Evolutionary conservation across 2,888 invertebrate genomes (phyloP).

Genomic region (Leptothorax acervorum): DNA sequence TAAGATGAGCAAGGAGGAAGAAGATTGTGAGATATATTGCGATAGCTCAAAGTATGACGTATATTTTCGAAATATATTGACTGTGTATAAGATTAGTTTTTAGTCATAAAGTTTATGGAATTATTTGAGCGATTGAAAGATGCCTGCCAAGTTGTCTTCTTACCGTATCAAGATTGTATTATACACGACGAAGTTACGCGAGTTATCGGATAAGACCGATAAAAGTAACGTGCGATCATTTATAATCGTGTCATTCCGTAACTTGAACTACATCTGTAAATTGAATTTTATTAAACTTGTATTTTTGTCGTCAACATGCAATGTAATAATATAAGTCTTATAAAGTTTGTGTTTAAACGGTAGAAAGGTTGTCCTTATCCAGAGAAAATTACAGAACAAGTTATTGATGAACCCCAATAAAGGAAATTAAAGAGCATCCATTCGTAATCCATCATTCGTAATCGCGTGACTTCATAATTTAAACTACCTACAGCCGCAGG

Average conservation of each 20-base stretch:
- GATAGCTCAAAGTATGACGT: neutral
- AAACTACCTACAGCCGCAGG: neutral
- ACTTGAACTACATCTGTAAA: neutral
- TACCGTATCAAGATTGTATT: neutral
- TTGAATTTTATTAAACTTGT: neutral
- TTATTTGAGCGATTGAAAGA: neutral
- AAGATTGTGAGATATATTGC: conserved; percentile 15
- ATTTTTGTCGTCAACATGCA: neutral
- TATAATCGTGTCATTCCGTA: neutral
- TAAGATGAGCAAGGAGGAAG: neutral
- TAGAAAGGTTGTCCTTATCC: neutral
- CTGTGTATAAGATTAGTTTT: neutral
- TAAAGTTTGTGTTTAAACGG: conserved; percentile 6
- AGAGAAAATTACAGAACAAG: neutral
- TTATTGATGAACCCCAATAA: neutral
- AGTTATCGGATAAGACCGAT: neutral
- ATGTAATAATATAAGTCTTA: neutral
- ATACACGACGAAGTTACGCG: neutral
- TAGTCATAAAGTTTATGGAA: neutral
- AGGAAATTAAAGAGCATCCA: neutral
- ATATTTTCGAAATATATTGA: neutral
- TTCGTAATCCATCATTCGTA: neutral
- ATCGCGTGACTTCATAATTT: neutral
- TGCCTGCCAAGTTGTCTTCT: neutral
- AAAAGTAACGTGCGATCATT: neutral